phyloP scores from a whole-genome alignment of 2,888 invertebrate genomes.

The Lacanobia oleracea region DNA sequence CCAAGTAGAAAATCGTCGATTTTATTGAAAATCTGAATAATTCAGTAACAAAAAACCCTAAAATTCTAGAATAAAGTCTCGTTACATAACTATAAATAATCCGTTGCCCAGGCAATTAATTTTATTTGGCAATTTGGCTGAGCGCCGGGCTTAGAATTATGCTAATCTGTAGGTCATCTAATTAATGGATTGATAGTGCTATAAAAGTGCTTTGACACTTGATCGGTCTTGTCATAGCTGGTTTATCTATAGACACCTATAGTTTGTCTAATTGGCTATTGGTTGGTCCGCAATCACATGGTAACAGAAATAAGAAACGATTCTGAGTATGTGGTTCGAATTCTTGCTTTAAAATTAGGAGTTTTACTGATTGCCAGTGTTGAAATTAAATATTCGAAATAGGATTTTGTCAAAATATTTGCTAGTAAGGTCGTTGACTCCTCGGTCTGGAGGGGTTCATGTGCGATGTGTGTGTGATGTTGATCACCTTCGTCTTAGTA shows the following conservation, averaged over 20 bases:
- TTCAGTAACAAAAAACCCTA: not conserved
- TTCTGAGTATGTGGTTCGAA: not conserved
- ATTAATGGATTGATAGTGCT: constrained; percentile 56
- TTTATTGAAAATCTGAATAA: not conserved
- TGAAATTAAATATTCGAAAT: not conserved
- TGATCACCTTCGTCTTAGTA: too few relatives aligned
- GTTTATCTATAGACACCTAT: constrained; percentile 38
- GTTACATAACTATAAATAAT: constrained; percentile 67
- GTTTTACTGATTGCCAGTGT: constrained; percentile 1
- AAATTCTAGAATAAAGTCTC: constrained; percentile 38
- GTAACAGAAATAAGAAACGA: constrained; percentile 30
- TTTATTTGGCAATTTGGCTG: constrained; percentile 69
- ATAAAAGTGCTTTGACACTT: constrained; percentile 52
- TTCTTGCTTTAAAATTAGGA: constrained; percentile 18
- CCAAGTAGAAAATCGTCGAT: not conserved
- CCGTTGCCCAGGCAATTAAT: constrained; percentile 67
- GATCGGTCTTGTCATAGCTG: constrained; percentile 29
- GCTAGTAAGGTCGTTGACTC: too few relatives aligned
- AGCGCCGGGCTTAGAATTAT: constrained; percentile 60
- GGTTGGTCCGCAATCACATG: constrained; percentile 16
- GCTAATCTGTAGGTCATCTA: constrained; percentile 57
- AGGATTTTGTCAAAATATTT: not conserved
- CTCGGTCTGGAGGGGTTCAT: too few relatives aligned
- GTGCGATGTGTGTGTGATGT: too few relatives aligned
- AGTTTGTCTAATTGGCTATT: constrained; percentile 30